Evolutionary conservation across 2,888 invertebrate species (phyloP).

Genomic region (Luperina nickerlii): DNA sequence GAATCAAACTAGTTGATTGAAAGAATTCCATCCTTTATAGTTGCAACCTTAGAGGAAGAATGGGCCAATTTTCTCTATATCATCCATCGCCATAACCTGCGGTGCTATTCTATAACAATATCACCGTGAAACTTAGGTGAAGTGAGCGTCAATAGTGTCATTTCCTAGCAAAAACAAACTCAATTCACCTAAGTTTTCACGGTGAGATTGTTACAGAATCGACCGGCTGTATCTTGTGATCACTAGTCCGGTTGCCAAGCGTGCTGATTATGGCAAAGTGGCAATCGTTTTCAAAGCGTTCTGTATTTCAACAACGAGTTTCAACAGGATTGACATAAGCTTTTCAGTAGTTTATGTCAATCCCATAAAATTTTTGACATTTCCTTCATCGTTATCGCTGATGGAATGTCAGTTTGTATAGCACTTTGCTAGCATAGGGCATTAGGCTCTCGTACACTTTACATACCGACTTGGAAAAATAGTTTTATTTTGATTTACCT

Average conservation of each 20-base stretch:
- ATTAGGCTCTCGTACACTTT: neutral
- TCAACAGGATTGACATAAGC: neutral
- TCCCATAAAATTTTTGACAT: neutral
- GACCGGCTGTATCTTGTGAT: neutral
- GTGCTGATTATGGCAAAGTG: neutral
- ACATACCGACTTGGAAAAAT: neutral
- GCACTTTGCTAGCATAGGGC: neutral
- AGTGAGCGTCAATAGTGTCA: no score
- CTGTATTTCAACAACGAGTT: neutral
- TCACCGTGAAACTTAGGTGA: no score
- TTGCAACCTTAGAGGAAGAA: neutral
- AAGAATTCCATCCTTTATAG: neutral
- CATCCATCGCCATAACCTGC: no score
- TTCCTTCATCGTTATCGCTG: neutral
- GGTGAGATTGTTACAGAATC: no score
- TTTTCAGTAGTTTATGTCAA: neutral
- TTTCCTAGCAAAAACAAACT: no score
- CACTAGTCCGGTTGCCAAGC: neutral
- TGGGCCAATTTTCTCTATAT: neutral
- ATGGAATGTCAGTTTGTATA: neutral
- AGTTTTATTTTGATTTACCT: no score
- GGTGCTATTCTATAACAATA: no score
- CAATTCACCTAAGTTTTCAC: no score
- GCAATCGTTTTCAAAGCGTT: neutral
- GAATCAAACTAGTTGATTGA: neutral